Percentiles rank a stretch among this genome's conserved stretches.
phyloP scores from a whole-genome alignment of 2,113 vertebrate genomes.

The Chinchilla lanigera region DNA sequence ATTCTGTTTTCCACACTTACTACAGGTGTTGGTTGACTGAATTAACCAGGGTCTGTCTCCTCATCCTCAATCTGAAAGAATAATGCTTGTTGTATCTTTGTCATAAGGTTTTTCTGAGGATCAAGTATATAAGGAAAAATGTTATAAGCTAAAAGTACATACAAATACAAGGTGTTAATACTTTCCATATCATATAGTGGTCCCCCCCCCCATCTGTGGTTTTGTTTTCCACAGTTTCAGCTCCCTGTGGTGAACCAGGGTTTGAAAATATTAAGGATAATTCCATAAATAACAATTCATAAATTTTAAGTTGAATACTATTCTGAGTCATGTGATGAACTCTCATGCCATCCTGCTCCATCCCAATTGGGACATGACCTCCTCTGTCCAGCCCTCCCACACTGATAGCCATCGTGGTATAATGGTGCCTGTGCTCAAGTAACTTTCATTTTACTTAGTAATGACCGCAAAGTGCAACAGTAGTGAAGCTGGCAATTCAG shows the following conservation, averaged over 20 bases:
- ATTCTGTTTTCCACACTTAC: constrained; percentile 5
- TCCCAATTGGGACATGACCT: background rate
- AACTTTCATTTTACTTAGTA: background rate
- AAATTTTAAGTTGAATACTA: background rate
- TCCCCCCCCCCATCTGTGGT: too few relatives aligned
- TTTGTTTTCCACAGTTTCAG: background rate
- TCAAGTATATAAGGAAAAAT: background rate
- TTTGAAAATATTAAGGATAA: background rate
- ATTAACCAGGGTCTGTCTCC: constrained; percentile 9
- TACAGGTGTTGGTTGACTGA: background rate
- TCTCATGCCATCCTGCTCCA: too few relatives aligned
- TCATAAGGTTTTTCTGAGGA: constrained; percentile 10
- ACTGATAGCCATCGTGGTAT: background rate
- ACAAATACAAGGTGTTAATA: background rate
- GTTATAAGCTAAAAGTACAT: background rate
- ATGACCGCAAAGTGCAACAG: background rate
- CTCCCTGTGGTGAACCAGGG: background rate
- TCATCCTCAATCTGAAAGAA: background rate
- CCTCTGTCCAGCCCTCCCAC: background rate
- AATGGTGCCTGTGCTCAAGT: background rate
- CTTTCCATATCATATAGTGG: background rate
- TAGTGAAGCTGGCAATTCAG: background rate
- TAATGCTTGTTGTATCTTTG: background rate
- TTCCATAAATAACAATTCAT: background rate
- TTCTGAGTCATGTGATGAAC: background rate